A percentile compares a stretch with the other conserved stretches of the same genome.
Conservation (phyloP, 2,888 invertebrate species). For the Stegana nigrithorax region DNA sequence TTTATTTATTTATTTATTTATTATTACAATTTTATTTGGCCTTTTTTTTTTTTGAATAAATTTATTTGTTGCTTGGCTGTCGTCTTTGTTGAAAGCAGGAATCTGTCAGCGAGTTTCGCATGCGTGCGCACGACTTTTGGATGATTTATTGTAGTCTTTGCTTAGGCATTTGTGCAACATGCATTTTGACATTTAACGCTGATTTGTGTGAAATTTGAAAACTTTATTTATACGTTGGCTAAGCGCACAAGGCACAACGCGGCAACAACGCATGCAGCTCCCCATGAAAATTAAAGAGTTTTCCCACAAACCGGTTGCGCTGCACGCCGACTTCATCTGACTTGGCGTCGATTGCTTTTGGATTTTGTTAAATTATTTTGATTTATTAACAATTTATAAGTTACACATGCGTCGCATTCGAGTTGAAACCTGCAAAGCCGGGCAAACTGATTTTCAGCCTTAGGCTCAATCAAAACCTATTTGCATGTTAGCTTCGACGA, state of each 20-base stretch:
- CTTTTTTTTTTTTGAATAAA: conserved; percentile 15
- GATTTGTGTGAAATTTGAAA: conserved; percentile 56
- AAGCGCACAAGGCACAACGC: too few species aligned
- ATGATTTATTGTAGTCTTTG: conserved; percentile 51
- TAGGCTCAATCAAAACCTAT: conserved; percentile 33
- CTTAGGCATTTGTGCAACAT: conserved; percentile 58
- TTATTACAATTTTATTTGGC: background rate
- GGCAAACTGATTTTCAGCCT: conserved; percentile 18
- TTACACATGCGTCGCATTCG: conserved; percentile 21
- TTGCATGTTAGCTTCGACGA: background rate
- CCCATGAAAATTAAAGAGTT: background rate
- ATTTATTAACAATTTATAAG: conserved; percentile 47
- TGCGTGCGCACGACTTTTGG: conserved; percentile 19
- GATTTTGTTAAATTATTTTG: conserved; percentile 29
- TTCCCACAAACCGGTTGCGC: background rate
- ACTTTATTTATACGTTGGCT: conserved; percentile 2
- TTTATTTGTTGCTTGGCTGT: conserved; percentile 39
- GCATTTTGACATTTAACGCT: conserved; percentile 57
- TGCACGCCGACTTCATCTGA: conserved; percentile 27
- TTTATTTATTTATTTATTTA: background rate
- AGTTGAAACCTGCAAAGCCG: conserved; percentile 4
- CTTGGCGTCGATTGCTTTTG: conserved; percentile 3
- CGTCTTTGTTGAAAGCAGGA: conserved; percentile 37
- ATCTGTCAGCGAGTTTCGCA: conserved; percentile 38
- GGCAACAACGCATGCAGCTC: too few species aligned